These are phyloP conservation scores for Scortum barcoo DNA, from an alignment of 2,113 vertebrate species.

Conservation along the genomic window DNA sequence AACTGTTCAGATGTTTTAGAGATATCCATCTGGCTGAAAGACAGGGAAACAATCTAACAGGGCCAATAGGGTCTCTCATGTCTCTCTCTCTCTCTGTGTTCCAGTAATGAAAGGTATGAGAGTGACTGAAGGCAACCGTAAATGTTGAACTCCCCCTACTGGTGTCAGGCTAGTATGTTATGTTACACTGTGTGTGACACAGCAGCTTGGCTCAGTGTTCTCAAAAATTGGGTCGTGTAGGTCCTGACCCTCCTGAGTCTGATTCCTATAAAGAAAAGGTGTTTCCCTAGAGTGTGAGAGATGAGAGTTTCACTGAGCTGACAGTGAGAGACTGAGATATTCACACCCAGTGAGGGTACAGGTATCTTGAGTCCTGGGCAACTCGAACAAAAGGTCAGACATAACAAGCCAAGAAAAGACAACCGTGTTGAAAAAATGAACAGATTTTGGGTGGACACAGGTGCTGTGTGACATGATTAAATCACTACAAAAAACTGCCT, in stretches of 20 bases:
- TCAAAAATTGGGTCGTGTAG: not conserved
- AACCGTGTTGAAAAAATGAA: not conserved
- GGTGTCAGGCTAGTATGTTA: constrained; percentile 1
- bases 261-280: constrained; percentile 12
- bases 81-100: not conserved
- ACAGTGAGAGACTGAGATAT: not conserved
- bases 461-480: not conserved
- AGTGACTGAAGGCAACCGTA: not conserved
- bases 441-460: not conserved
- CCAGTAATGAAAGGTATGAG: not conserved
- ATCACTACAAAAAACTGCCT: not conserved
- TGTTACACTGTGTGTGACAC: no score
- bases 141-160: constrained; percentile 48
- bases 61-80: not conserved
- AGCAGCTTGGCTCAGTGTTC: not conserved
- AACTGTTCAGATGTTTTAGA: constrained; percentile 34
- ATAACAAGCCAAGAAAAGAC: not conserved
- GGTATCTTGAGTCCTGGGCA: not conserved
- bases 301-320: not conserved
- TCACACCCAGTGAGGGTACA: not conserved
- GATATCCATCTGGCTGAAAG: constrained; percentile 13
- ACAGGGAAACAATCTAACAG: not conserved
- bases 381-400: not conserved
- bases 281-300: constrained; percentile 1
- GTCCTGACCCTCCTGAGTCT: not conserved